phyloP scores from a whole-genome alignment of 2,113 vertebrate species.

The Semnornis frantzii region DNA sequence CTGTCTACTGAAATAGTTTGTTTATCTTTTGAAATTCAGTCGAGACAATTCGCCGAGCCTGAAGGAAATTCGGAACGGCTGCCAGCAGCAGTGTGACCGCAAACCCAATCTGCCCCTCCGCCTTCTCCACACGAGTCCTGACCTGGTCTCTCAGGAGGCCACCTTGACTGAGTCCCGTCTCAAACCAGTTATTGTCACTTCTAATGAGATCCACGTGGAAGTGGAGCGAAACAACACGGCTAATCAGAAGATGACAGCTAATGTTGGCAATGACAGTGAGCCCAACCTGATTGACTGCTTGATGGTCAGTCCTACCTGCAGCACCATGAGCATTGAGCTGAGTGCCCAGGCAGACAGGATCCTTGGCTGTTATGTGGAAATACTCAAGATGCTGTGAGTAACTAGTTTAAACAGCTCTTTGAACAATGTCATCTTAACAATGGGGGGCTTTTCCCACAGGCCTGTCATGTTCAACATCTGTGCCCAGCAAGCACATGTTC shows the following conservation, averaged over 20 bases:
- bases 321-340: conserved; percentile 95
- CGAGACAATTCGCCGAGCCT: conserved; percentile 98
- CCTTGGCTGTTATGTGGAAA: conserved; percentile 95
- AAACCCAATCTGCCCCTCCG: conserved; percentile 95
- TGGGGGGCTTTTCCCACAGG: background rate
- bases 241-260: conserved; percentile 87
- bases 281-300: conserved; percentile 98
- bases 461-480: conserved; percentile 5
- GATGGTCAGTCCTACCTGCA: conserved; percentile 95
- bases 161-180: conserved; percentile 78
- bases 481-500: background rate
- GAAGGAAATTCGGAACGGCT: conserved; percentile 97
- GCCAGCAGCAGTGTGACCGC: conserved; percentile 95
- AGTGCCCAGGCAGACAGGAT: conserved; percentile 94
- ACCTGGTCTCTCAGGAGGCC: conserved; percentile 85
- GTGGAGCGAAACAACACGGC: conserved; percentile 93
- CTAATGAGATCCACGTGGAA: conserved; percentile 96
- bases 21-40: conserved; percentile 67
- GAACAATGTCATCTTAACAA: background rate
- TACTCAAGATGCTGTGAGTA: conserved; percentile 99
- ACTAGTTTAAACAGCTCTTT: background rate
- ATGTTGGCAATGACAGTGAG: conserved; percentile 87
- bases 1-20: background rate
- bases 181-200: conserved; percentile 90
- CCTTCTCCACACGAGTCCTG: conserved; percentile 85